Evolutionary conservation across 2,113 vertebrate genomes (phyloP), one percentile per base, ranked within the genome.

Genomic region (Pomatorhinus ruficollis): DNA sequence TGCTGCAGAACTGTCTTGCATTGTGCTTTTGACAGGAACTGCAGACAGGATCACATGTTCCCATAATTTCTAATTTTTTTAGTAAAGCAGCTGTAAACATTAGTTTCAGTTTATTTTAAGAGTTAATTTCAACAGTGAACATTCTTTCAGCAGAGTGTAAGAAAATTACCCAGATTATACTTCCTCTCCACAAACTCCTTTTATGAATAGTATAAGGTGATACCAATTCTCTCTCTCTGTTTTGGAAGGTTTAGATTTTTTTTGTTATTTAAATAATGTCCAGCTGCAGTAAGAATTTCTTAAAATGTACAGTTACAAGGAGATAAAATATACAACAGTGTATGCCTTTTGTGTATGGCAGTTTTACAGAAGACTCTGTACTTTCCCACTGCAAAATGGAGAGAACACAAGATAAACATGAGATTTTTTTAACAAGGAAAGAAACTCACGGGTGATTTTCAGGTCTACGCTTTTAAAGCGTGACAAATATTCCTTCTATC

Each of bases 11-110:
- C 35, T 94, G 60, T 87, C 90, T 96, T 96, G 92, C 65, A 77
- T 65, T 92, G 87, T 94, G 78, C 72, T 95, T 90, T 91, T 96
- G 85, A 95, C 69, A 53, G 75, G 33, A 95, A 60, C 45, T 91
- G 60, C 75, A 78, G 66, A 68, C 61, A 54, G 57, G 63, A 76
- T 80, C 54, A 89, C 45, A n/a, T 57, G 33, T 78, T 94, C 53
- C 12, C 5, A 45, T 71, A 54, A 53, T 69, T 82, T 89, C 57
- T 76, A 63, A 4, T 59, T 83, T 70, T 94, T 97, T 95, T 37
- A 78, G 44, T 72, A 78, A 53, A 90, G 16, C 39, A 63, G 30
- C 30, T 72, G 53, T 68, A 92, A 93, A 75, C 12, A n/a, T 75
- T 54, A 80, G 37, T 86, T 78, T 50, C 86, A 47, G 27, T 69